Conservation (phyloP, 2,113 vertebrate species). For the Cacatua alba region DNA sequence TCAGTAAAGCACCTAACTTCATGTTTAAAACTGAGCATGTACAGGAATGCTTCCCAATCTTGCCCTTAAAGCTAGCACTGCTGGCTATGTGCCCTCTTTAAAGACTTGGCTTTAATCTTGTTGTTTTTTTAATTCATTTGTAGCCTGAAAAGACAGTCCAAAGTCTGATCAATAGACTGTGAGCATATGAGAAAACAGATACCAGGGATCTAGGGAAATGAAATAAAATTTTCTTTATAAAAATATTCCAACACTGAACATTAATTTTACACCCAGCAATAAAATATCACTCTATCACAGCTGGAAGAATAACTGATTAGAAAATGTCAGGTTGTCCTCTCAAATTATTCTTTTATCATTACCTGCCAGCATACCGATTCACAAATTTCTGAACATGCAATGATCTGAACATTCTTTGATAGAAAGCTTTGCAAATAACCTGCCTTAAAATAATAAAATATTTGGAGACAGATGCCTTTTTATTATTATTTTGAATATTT, state of each 20-base stretch:
- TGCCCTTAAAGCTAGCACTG: background rate
- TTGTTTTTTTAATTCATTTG: background rate
- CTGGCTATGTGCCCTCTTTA: background rate
- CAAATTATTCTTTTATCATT: background rate
- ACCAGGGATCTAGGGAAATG: background rate
- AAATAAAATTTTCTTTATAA: background rate
- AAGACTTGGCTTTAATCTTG: background rate
- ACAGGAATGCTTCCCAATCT: background rate
- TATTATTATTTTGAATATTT: background rate
- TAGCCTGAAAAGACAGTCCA: background rate
- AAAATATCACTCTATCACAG: background rate
- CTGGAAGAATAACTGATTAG: background rate
- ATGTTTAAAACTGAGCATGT: background rate
- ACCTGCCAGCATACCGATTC: background rate
- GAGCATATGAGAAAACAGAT: background rate
- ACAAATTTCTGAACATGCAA: background rate
- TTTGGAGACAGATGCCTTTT: background rate
- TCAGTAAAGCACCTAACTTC: background rate
- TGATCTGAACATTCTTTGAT: background rate
- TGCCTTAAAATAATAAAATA: background rate
- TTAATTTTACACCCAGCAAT: background rate
- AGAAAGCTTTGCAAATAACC: background rate
- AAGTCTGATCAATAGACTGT: background rate
- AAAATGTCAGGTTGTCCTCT: background rate
- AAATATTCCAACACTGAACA: background rate